These are phyloP conservation scores for Oryzias sinensis DNA, from an alignment of 2,797 vertebrate genomes.

Conservation along the genomic window DNA sequence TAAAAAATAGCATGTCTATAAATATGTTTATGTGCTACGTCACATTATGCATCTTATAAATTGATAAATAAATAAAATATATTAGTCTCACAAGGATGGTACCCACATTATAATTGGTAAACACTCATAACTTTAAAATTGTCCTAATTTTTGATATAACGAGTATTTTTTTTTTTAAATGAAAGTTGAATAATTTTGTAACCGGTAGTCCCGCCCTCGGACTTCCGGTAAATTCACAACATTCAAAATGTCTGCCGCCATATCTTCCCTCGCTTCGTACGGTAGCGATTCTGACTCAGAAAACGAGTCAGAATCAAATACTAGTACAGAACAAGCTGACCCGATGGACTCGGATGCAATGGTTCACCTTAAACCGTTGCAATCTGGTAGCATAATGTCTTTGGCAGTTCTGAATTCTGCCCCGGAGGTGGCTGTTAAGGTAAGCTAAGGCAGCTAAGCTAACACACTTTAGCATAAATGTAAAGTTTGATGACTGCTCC, in stretches of 20 bases:
- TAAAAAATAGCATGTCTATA: no score
- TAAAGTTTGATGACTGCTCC: not conserved
- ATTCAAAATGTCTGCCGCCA: conserved; percentile 86
- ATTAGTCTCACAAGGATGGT: no score
- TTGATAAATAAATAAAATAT: no score
- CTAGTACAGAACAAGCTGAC: conserved; percentile 45
- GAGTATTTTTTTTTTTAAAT: not conserved
- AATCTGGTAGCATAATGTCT: conserved; percentile 52
- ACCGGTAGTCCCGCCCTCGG: conserved; percentile 50
- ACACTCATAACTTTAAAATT: no score
- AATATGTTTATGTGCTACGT: no score
- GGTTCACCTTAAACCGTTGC: conserved; percentile 70
- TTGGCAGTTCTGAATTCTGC: conserved; percentile 84
- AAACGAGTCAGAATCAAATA: conserved; percentile 74
- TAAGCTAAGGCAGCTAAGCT: conserved; percentile 69
- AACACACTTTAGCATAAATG: conserved; percentile 32
- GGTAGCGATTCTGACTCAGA: conserved; percentile 88
- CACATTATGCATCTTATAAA: no score
- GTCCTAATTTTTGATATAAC: no score
- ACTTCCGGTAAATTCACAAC: conserved; percentile 66
- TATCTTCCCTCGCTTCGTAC: conserved; percentile 86
- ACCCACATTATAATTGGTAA: no score
- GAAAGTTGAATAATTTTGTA: not conserved
- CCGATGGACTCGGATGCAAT: conserved; percentile 63
- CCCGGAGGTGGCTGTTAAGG: conserved; percentile 96